Evolutionary conservation across 2,888 invertebrate species (phyloP), one percentile per base, ranked within the genome.

Genomic region (Zhuqinia jingwanae): DNA sequence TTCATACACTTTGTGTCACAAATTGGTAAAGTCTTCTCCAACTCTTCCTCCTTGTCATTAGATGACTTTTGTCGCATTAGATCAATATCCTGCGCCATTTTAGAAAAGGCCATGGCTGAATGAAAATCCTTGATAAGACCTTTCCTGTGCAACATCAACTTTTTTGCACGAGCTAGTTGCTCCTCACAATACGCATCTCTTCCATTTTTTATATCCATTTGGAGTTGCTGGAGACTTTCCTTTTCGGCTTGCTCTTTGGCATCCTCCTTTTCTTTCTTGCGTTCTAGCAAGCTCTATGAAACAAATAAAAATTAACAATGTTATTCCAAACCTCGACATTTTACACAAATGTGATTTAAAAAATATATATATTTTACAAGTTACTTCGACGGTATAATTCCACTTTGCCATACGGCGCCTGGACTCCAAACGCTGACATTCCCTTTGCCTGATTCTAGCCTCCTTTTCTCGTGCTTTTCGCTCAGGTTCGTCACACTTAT

Each of bases 351-450:
- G n/a, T n/a, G n/a, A n/a, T n/a, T n/a, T n/a, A n/a, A n/a, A n/a
- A n/a, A n/a, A n/a, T n/a, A n/a, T n/a, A n/a, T n/a, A n/a, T n/a
- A n/a, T n/a, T n/a, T n/a, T n/a, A n/a, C n/a, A 36, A 36, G 8
- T 36, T 84, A 90, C 90, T 85, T 90, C 90, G n/a, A 88, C 85
- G 0, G 91, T 90, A 60, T 89, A 88, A 63, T 90, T 90, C 90
- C 91, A 91, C 27, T 88, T 78, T 15, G 85, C 88, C 79, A 88
- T 87, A 6, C 90, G 79, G 20, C 86, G 68, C 20, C 89, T 84
- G 2, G 89, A 86, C 17, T 82, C 86, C 20, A 83, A 68, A 17
- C 89, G 68, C 25, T 86, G 83, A 70, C 84, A 87, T 65, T 90
- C 90, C 27, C 88, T 45, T 36, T 86, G 68, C 15, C 56, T 63